Evolutionary conservation across 2,888 invertebrate genomes (phyloP), one percentile per base, ranked within the genome.

Genomic region (Tortrix viridana): DNA sequence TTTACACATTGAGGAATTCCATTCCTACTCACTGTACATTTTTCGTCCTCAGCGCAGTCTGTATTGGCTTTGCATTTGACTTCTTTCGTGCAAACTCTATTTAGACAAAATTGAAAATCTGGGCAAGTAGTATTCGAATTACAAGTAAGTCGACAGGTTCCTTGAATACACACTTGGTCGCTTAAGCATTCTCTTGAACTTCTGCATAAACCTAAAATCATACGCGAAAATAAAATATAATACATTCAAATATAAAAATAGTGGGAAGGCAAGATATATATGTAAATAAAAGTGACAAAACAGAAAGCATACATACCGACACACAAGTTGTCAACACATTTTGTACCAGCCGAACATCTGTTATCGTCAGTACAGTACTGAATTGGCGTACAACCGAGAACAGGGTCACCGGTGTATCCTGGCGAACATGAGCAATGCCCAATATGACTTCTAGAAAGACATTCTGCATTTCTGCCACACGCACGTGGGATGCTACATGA

Each of bases 381-480:
- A 55, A 98, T 93, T 1, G 95, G 93, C 23, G 96, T 95, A 79
- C 98, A 98, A 14, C 97, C 97, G 66, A 97, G 92, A 65, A 96
- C 95, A 12, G 98, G 96, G 85, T 97, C 96, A 23, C 97, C 97
- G 0, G 97, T 97, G 68, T 94, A 96, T 48, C 97, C 97, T 22
- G 96, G 93, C 72, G 95, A 93, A 80, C 98, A 98, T n/a, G 94
- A 93, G 78, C 98, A 98, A 41, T 96, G 92, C 0, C 96, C 96
- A 52, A 96, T 94, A 75, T 98, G 97, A 81, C 96, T 96, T 69
- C 93, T 93, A 0, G 96, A 93, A 2, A 93, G 86, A 77, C 98
- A 98, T 62, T 94, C 93, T 0, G 97, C 96, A 77, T 96, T 95
- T 67, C 94, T 93, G 0, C 98, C 98, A 74, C 98, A 98, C 1